Evolutionary conservation across 2,888 invertebrate species (phyloP), one percentile per base, ranked within the genome.

Genomic region (Rotaria socialis): DNA sequence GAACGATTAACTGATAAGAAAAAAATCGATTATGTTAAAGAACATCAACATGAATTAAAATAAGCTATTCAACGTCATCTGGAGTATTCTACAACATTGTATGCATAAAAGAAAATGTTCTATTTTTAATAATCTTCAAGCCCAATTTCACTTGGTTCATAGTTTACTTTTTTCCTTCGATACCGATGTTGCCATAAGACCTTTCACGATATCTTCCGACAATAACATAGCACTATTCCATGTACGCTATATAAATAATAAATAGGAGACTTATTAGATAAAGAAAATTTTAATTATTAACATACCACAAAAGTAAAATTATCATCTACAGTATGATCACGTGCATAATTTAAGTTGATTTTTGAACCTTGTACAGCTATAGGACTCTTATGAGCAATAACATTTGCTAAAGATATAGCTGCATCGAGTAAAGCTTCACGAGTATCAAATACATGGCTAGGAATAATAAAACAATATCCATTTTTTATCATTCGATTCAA

Each of bases 281-380:
- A 67, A n/a, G 27, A 67, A 67, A 35, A 67, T 27, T 67, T 16
- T 67, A 35, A 35, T 67, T 27, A 35, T 16, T 67, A 67, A 27
- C 94, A 94, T 92, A 96, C 96, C 91, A 96, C 94, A 89, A 95
- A 95, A 89, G 96, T 94, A n/a, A 98, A 92, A 22, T 96, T 95
- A 86, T 96, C 95, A 88, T 94, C 93, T 27, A 95, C 95, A 0
- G 94, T 92, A 89, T 96, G 95, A 90, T 96, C 96, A 89, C 96
- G 93, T 0, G 96, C 94, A 91, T 95, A 97, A 19, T 95, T 93
- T 47, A 98, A 90, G 89, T 93, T 94, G 86, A 93, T 92, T 90
- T 99, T 99, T 0, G 96, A 95, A 7, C 94, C 94, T 91, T 98
- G 97, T 0, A 98, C 94, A 0, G 97, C 98, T 8, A 98, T 94